Base-by-base conservation (phyloP, 2,797 vertebrate species). In the Halcyon leucocephala region DNA sequence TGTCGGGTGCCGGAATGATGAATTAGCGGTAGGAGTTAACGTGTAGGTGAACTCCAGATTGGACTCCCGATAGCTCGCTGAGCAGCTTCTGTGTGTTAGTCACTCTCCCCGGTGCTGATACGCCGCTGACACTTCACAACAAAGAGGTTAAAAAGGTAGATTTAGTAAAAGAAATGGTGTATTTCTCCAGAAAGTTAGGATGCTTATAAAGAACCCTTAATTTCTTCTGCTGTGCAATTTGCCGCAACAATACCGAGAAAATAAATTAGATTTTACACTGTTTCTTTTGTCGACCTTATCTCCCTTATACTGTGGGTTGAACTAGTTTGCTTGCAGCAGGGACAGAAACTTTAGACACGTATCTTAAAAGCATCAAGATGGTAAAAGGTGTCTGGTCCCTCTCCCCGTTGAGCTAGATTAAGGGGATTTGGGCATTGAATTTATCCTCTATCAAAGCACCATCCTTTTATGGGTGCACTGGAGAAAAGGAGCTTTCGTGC, bases 21-120 rank as follows among this genome's bases (percentile, higher is more conserved):
- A 99, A 99, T 99, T 99, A 98, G 98, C 97, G 5, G 97, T 90
- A 98, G 98, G 98, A 97, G 98, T 94, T 96, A 90, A 96, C 95
- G n/a, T 95, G 72, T 93, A 97, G 97, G 97, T 87, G 97, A 94
- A 94, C 97, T 97, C 98, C 97, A 98, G 99, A 99, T 99, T 86
- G 80, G 91, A 91, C 65, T 48, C 67, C 74, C 12, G 98, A 99
- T 99, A 99, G 96, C 96, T 85, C 4, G 71, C 91, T 3, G 82
- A 81, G 92, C 60, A 9, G 95, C 97, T 48, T 93, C 88, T 55
- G 76, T 93, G 61, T 54, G 95, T 95, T 97, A 98, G 86, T 96
- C 92, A 96, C 84, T 85, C 86, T 94, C 74, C 29, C 33, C 35
- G 2, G 19, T 25, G 19, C 96, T 95, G 96, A 94, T 82, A 74